Evolutionary conservation across 2,113 vertebrate species (phyloP), one percentile per base, ranked within the genome.

Genomic region (Clinocottus analis): DNA sequence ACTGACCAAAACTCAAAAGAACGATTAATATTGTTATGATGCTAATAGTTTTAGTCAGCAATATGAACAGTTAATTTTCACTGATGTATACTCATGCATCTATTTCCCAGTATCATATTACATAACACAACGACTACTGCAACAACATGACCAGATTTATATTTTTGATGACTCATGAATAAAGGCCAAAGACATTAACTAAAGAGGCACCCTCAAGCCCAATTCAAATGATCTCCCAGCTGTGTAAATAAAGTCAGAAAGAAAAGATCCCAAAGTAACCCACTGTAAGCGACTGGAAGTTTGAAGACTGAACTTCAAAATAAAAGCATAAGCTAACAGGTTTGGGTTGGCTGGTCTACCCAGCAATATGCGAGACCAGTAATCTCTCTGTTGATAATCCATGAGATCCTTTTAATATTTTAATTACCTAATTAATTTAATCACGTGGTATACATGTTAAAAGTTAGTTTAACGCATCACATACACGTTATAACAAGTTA

Each of bases 191-290:
- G 31, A 75, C 23, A 83, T 82, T 47, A 71, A 87, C 73, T 72
- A 23, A 75, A 58, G 72, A 62, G 43, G n/a, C 4, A 35, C 68
- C 71, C 71, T 82, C 27, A 64, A 71, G 12, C 29, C 21, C 0
- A 83, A 79, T 79, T 79, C 23, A 85, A 77, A 80, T 77, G 55
- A 21, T 83, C 49, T 76, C 51, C 81, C 89, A 90, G 83, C 80
- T 87, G 83, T 83, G 85, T 58, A 29, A 70, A 78, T 81, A 61
- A 83, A 91, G 74, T 39, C 16, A 53, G 21, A 53, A 62, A 6
- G 67, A 23, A 59, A 62, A 72, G 41, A 1, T 25, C 29, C 56
- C 21, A 16, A 3, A 43, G 21, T 10, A 39, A 29, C 2, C 11
- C 0, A 43, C 27, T 56, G 53, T 56, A 27, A 56, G 25, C 23